Percentiles rank a stretch among this genome's conserved stretches.
Conservation (phyloP, 2,113 vertebrate species). For the Cynoglossus semilaevis region DNA sequence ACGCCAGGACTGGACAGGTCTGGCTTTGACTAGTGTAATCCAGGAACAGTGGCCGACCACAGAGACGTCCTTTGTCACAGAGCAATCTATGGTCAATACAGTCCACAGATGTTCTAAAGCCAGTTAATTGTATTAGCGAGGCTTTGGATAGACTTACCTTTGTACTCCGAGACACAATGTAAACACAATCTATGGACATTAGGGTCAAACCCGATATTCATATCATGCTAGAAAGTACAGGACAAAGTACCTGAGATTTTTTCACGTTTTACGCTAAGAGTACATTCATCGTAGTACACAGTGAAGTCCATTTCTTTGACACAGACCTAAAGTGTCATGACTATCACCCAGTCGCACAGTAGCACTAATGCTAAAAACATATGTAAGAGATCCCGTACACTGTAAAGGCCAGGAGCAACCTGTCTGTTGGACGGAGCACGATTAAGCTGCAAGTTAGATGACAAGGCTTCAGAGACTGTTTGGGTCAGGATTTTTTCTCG, state of each 20-base stretch:
- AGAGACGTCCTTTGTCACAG: background rate
- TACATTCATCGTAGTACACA: no score
- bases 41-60: constrained; percentile 9
- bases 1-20: constrained; percentile 41
- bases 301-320: background rate
- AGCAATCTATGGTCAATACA: constrained; percentile 10
- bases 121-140: background rate
- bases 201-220: no score
- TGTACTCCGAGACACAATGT: no score
- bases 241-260: no score
- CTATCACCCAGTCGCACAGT: background rate
- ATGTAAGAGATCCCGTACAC: constrained; percentile 8
- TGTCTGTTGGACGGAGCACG: constrained; percentile 3
- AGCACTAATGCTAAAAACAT: constrained; percentile 37
- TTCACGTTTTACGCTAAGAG: no score
- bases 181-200: no score
- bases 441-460: constrained; percentile 37
- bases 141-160: background rate
- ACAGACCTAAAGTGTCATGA: background rate
- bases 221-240: no score
- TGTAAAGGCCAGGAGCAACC: constrained; percentile 7
- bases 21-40: constrained; percentile 37
- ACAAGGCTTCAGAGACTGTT: constrained; percentile 13
- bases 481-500: constrained; percentile 16
- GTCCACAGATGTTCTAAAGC: background rate